Evolutionary conservation across 2,797 vertebrate species (phyloP).

Genomic region (Gallinago stenura): DNA sequence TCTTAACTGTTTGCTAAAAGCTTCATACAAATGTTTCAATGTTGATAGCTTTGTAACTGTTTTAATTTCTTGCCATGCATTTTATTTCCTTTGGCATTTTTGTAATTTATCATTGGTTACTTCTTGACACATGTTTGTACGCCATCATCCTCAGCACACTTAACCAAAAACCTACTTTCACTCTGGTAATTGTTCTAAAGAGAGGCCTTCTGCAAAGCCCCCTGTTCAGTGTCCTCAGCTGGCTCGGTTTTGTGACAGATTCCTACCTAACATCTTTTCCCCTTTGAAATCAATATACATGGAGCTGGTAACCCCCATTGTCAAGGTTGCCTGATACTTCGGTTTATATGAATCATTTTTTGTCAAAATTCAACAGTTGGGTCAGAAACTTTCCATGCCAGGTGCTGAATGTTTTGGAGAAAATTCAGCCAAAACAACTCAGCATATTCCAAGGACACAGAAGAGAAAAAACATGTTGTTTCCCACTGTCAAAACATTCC

Average conservation of each 20-base stretch:
- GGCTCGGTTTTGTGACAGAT: neutral
- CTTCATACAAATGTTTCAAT: neutral
- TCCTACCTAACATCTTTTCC: neutral
- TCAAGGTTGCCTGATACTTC: neutral
- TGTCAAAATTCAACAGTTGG: slow-evolving; percentile 3
- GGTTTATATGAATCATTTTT: neutral
- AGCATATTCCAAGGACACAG: slow-evolving; percentile 3
- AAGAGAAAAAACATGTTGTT: slow-evolving; percentile 54
- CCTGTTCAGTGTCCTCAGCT: neutral
- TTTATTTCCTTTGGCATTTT: neutral
- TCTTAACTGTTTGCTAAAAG: neutral
- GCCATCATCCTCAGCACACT: neutral
- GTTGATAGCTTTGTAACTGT: neutral
- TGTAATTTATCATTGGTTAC: neutral
- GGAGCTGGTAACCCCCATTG: neutral
- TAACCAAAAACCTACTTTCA: neutral
- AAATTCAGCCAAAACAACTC: slow-evolving; percentile 43
- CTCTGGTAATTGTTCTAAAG: neutral
- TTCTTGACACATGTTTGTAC: neutral
- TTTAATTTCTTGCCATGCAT: neutral
- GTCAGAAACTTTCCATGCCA: slow-evolving; percentile 34
- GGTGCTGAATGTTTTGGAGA: slow-evolving; percentile 41
- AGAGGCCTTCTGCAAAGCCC: neutral
- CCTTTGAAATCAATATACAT: neutral
- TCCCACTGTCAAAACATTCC: slow-evolving; percentile 56